A percentile compares a stretch with the other conserved stretches of the same genome.
These are phyloP conservation scores for Astyanax mexicanus DNA, from an alignment of 2,797 vertebrate genomes.

Conservation along the genomic window DNA sequence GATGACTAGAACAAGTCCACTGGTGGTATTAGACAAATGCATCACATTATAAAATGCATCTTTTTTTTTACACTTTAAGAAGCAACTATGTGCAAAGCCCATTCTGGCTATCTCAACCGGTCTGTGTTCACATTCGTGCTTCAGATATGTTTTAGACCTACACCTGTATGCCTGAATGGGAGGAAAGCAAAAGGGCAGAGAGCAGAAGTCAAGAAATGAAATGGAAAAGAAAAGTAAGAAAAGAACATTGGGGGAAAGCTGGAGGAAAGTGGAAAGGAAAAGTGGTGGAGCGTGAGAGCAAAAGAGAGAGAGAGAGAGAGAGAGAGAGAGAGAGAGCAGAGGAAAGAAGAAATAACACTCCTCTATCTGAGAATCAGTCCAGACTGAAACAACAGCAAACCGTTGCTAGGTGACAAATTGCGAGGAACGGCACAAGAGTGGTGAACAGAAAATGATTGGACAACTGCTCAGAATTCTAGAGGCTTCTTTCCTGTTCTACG, in stretches of 20 bases:
- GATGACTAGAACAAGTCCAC: too few species aligned
- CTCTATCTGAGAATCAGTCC: constrained; percentile 1
- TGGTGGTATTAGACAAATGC: too few species aligned
- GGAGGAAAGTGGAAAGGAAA: too few species aligned
- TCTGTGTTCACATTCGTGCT: too few species aligned
- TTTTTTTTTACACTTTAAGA: too few species aligned
- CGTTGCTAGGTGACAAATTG: constrained; percentile 77
- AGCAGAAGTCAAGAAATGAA: not conserved
- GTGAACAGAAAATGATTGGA: constrained; percentile 1
- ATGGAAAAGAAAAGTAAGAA: not conserved
- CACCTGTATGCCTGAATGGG: too few species aligned
- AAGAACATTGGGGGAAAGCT: not conserved
- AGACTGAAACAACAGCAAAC: constrained; percentile 38
- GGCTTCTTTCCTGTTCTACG: not conserved
- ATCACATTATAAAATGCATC: too few species aligned
- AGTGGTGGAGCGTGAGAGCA: not conserved
- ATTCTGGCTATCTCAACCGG: too few species aligned
- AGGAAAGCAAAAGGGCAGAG: not conserved
- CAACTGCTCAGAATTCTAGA: constrained; percentile 1
- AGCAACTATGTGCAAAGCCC: too few species aligned
- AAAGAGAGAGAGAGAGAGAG: not conserved
- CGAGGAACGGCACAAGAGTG: constrained; percentile 31
- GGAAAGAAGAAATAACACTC: not conserved
- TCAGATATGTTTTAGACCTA: too few species aligned
- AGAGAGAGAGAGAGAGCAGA: not conserved